Conservation (phyloP, 2,888 invertebrate genomes). For the Mythimna pallens region DNA sequence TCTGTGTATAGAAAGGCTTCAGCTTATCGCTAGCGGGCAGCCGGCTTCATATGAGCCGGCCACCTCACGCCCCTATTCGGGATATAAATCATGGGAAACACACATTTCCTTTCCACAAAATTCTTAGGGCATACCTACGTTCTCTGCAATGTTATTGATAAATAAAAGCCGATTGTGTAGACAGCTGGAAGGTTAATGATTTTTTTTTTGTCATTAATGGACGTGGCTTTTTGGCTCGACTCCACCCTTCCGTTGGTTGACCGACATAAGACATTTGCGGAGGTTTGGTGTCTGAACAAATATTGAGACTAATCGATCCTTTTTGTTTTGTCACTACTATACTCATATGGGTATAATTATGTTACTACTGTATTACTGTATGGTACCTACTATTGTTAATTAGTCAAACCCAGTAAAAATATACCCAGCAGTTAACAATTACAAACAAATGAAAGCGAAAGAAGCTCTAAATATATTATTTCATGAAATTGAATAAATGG, state of each 20-base stretch:
- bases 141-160: slow-evolving; percentile 80
- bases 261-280: slow-evolving; percentile 19
- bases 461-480: slow-evolving; percentile 13
- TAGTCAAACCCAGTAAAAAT: neutral
- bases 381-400: too few species aligned
- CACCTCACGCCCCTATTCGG: slow-evolving; percentile 84
- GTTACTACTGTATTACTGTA: too few species aligned
- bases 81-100: slow-evolving; percentile 89
- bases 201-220: slow-evolving; percentile 50
- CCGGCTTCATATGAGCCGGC: slow-evolving; percentile 80
- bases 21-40: slow-evolving; percentile 88
- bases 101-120: slow-evolving; percentile 88
- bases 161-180: slow-evolving; percentile 68
- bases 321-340: neutral
- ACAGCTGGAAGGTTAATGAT: slow-evolving; percentile 54
- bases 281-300: slow-evolving; percentile 36
- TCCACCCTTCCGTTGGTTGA: slow-evolving; percentile 33
- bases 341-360: neutral
- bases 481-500: slow-evolving; percentile 52
- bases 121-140: slow-evolving; percentile 83
- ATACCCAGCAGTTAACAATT: neutral
- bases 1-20: slow-evolving; percentile 80
- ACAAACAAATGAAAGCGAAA: neutral
- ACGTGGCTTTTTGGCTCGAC: slow-evolving; percentile 29
- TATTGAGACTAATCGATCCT: slow-evolving; percentile 4